Base-by-base conservation (phyloP, 2,113 vertebrate species). In the Plectropomus leopardus region DNA sequence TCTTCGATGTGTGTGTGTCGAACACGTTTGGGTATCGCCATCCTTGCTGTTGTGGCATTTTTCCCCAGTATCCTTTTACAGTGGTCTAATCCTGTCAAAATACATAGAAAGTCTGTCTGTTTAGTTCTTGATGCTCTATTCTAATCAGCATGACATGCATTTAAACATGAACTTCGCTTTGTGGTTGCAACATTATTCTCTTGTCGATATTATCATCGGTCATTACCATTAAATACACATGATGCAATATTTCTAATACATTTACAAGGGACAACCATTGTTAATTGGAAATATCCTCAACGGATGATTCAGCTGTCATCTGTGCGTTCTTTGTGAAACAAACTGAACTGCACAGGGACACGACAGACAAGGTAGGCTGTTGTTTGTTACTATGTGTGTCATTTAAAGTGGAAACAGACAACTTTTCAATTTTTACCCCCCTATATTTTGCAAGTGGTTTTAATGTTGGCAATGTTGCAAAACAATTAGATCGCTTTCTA, bases 41-140 rank as follows among this genome's bases (percentile, higher is more conserved):
- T 53, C 1, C 17, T 98, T 13, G 95, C 97, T 23, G 60, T 84
- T 0, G 10, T 96, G 69, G 96, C 95, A 1, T 87, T 96, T 7
- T 17, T 98, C 64, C 95, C 96, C 72, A 97, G 97, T 99, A 99
- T 99, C 98, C 97, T 99, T 98, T 94, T 8, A 45, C 28, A 34
- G 3, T 26, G 32, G 42, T 55, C 5, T 17, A 47, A 53, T 54
- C 21, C 21, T 72, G 42, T 58, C 5, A 28, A 48, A 72, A 45
- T 28, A 42, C 26, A 26, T 1, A n/a, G 8, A 63, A 5, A 16
- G 36, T 45, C 23, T 2, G n/a, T 3, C 24, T 42, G 34, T 4
- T 36, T 50, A 55, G 34, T 32, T 58, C 24, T 36, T 23, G 16
- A 5, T 24, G n/a, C 36, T 23, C 15, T 7, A 15, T 19, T 21